Evolutionary conservation across 2,888 invertebrate species (phyloP), one percentile per base, ranked within the genome.

Genomic region (Lochmaea capreae): DNA sequence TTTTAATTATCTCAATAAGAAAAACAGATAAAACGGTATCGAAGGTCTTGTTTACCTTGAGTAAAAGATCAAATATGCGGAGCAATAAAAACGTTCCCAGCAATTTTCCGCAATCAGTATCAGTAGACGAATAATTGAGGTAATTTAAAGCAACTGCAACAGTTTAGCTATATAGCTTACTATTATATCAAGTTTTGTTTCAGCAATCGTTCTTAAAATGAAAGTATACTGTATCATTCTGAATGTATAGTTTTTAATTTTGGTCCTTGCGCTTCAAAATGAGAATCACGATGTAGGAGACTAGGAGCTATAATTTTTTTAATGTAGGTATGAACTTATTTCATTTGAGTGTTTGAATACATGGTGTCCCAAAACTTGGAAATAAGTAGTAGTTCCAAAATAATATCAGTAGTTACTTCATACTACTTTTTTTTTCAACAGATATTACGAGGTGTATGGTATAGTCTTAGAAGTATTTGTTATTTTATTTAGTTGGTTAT

Each of bases 31-130:
- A 33, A 33, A 33, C 46, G 46, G 14, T 33, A 12, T 59, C 33
- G 26, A 59, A 11, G 11, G 57, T 33, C 59, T 59, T 59, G 59
- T 59, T 59, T 59, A 14, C 59, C 59, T 59, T 59, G 59, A 54
- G 54, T 54, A 54, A 54, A 54, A 54, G 18, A 52, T 33, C 18
- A 62, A 69, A 52, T 62, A 18, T 62, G 49, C 43, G 18, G 14
- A 52, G 46, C 46, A 69, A 69, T 49, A 62, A 69, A 59, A 69
- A 69, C 52, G 61, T 69, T 69, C 68, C 68, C 68, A 69, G 61
- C 68, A 69, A 69, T 69, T 69, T 69, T 52, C 68, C 68, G 22
- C 68, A 69, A 70, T 70, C 63, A 70, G 43, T 54, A 62, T 70
- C 70, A 43, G 52, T 49, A 63, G 63, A 63, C 70, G 67, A 46